Base-by-base conservation (phyloP, 2,797 vertebrate genomes). In the Dipus sagitta region DNA sequence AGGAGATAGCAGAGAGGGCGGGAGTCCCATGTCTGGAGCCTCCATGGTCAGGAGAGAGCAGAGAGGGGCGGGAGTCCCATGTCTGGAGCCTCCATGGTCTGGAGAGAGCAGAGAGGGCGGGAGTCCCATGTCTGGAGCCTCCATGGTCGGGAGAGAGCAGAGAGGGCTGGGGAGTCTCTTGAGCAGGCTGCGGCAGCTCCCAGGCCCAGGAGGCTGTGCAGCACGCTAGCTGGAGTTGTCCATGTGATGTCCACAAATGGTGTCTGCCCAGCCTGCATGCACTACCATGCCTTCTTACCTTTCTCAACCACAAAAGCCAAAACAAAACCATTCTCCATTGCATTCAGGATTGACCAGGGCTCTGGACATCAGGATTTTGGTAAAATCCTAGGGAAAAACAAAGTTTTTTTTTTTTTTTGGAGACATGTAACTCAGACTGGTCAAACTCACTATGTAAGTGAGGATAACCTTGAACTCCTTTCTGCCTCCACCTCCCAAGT, bases 171-270 rank as follows among this genome's bases (percentile, higher is more conserved):
- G 47, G 47, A 47, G 47, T 47, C 47, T 47, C 47, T 47, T 47
- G 47, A 47, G 47, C 47, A 18, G 47, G 24, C 38, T 38, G 38
- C 38, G 38, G 38, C 38, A 38, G 38, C 38, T 38, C 38, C 38
- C 38, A 38, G 38, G 38, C 38, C 38, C 47, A 18, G 47, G 24
- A 38, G 38, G 38, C 84, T 52, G 11, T 15, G 47, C 54, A n/a
- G 32, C 11, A 15, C 17, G 13, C 20, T 3, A 72, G 47, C 21
- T 0, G 26, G n/a, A 34, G 72, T 26, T 3, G 1, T 0, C 60
- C 70, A 26, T 8, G 2, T n/a, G 26, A 52, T 8, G 1, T 13
- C 77, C n/a, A 7, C 11, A 26, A n/a, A 30, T n/a, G 76, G 62
- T 13, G 11, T 28, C 64, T 42, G 38, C 34, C 32, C n/a, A 13